phyloP scores from a whole-genome alignment of 1,140 invertebrate species.

The Eulimnadia texana region DNA sequence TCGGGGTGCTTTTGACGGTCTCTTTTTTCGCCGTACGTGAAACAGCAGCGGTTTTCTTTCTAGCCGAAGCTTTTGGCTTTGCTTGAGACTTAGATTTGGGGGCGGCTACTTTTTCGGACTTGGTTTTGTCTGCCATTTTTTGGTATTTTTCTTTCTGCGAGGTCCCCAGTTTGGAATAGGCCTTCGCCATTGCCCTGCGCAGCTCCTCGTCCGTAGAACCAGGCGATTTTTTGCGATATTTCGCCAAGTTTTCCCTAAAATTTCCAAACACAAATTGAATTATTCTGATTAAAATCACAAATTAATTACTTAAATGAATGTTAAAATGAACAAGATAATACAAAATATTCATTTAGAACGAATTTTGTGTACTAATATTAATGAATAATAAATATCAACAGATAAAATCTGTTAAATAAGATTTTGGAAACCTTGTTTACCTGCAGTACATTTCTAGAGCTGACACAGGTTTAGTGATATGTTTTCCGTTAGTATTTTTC shows the following conservation, averaged over 20 bases:
- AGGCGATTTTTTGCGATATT: background rate
- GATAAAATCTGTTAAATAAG: too few relatives aligned
- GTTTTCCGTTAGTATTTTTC: background rate
- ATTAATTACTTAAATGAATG: background rate
- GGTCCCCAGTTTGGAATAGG: background rate
- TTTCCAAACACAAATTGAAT: too few relatives aligned
- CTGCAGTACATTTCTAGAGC: background rate
- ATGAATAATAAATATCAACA: too few relatives aligned
- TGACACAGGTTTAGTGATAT: background rate
- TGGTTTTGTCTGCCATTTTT: background rate
- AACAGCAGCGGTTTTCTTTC: background rate
- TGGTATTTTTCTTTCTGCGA: background rate
- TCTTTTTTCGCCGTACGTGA: background rate
- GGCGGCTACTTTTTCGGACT: too few relatives aligned
- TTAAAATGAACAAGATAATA: background rate
- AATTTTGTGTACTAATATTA: too few relatives aligned
- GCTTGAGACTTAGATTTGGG: constrained; percentile 7
- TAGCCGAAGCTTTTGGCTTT: constrained; percentile 14
- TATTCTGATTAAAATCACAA: background rate
- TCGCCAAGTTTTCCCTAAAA: background rate
- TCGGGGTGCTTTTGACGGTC: background rate
- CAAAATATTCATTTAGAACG: too few relatives aligned
- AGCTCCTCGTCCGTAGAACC: background rate
- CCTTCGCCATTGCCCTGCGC: background rate
- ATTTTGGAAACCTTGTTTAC: too few relatives aligned